These are phyloP conservation scores for Prochilodus magdalenae DNA, from an alignment of 2,113 vertebrate species.

Conservation along the genomic window DNA sequence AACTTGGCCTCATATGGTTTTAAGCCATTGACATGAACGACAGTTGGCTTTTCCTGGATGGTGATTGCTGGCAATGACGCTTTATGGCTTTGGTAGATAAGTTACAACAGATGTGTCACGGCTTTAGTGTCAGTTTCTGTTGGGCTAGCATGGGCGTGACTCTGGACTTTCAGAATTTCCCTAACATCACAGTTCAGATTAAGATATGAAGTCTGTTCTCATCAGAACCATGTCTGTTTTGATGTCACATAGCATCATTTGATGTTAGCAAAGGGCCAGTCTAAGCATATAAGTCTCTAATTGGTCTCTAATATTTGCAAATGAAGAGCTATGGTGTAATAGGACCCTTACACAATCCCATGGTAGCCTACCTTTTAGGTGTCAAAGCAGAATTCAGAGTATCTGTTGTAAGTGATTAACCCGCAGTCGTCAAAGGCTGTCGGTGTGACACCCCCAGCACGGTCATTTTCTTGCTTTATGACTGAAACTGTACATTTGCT, in stretches of 20 bases:
- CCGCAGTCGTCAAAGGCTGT: neutral
- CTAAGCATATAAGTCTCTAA: too few species aligned
- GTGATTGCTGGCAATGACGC: neutral
- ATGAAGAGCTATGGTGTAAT: neutral
- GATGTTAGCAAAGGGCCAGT: neutral
- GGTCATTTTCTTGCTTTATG: slow-evolving; percentile 43
- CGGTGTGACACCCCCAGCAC: neutral
- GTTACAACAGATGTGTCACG: neutral
- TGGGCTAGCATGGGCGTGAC: slow-evolving; percentile 9
- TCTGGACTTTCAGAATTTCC: neutral
- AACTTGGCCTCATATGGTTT: neutral
- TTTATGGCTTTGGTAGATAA: neutral
- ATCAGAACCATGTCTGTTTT: neutral
- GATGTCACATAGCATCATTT: neutral
- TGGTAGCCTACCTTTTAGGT: too few species aligned
- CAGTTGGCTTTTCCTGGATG: neutral
- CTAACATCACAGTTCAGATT: neutral
- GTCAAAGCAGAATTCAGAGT: neutral
- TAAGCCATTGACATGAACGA: neutral
- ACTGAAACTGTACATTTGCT: slow-evolving; percentile 51
- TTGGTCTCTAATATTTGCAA: neutral
- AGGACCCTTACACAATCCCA: neutral
- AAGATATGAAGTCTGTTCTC: neutral
- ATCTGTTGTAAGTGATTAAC: neutral
- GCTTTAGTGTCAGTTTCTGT: slow-evolving; percentile 20